Evolutionary conservation across 2,888 invertebrate genomes (phyloP).

Genomic region (Thelaira solivaga): DNA sequence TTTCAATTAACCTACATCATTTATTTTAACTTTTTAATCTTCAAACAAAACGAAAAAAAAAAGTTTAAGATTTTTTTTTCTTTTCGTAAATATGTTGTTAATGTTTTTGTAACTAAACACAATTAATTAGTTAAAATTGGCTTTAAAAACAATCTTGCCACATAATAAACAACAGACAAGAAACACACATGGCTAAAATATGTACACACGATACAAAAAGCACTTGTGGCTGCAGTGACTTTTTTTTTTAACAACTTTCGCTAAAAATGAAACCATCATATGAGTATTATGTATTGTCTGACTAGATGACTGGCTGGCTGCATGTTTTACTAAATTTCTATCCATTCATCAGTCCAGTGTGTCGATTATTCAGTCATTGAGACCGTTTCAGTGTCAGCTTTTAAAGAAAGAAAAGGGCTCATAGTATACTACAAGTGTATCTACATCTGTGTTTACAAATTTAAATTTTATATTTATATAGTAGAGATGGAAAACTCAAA

Average conservation of each 20-base stretch:
- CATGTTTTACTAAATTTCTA: conserved; percentile 1
- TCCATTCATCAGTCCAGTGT: conserved; percentile 26
- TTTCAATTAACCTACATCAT: conserved; percentile 53
- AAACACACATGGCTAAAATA: background rate
- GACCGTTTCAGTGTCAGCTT: background rate
- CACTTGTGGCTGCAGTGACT: conserved; percentile 35
- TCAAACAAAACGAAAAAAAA: background rate
- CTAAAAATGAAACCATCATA: conserved; percentile 50
- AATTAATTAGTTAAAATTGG: background rate
- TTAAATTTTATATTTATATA: too few relatives aligned
- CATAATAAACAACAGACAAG: background rate
- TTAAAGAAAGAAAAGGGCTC: conserved; percentile 43
- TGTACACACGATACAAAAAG: too few relatives aligned
- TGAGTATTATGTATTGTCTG: conserved; percentile 19
- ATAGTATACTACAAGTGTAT: too few relatives aligned
- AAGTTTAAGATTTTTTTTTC: conserved; percentile 18
- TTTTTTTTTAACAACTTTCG: conserved; percentile 55
- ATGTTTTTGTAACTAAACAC: conserved; percentile 3
- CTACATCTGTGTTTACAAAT: too few relatives aligned
- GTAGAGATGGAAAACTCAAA: too few relatives aligned
- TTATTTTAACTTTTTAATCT: conserved; percentile 12
- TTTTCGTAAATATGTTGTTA: background rate
- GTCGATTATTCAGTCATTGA: background rate
- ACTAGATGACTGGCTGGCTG: background rate
- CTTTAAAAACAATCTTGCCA: conserved; percentile 5